Base-by-base conservation (phyloP, 2,888 invertebrate species). In the Pachycephus smyrnensis region DNA sequence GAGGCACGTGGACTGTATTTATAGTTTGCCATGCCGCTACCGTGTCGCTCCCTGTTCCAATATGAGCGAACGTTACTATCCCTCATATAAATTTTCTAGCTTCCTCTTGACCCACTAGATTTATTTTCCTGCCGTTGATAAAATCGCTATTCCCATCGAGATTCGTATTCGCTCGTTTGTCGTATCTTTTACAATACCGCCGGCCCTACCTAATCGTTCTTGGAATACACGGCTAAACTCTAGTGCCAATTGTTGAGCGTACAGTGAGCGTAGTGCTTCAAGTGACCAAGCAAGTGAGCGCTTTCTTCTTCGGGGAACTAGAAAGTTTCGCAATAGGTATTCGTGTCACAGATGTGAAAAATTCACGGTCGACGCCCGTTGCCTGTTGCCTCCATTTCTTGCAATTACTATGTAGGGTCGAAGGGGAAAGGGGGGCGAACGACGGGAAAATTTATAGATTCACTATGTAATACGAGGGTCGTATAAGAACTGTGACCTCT, bases 281-380 rank as follows among this genome's bases (percentile, higher is more conserved):
- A 55, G 55, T 55, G 55, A 23, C 55, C 55, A 9, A 2, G 55
- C 55, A 23, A 23, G 55, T 23, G 23, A 9, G 55, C 55, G 55
- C 55, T 55, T 55, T 55, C 55, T 55, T 55, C 55, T 33, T 33
- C 71, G 71, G 30, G 32, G 71, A 71, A 33, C 31, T 33, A 33
- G 71, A 71, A 71, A 71, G 31, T 71, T 71, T 71, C 71, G 71
- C 71, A 71, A 71, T 71, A 71, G 71, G 71, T 71, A 71, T 71
- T 71, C 71, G 71, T 71, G 71, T 71, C 71, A 33, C 71, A 71
- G 32, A 71, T 33, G 31, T 71, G 71, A 71, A 71, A 71, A 71
- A 71, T 71, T 55, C 55, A 55, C 55, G 55, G 55, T 55, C 55
- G 55, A 55, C 55, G 23, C 23, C 12, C 40, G 40, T 37, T 40